Evolutionary conservation across 2,888 invertebrate genomes (phyloP), one percentile per base, ranked within the genome.

Genomic region (Mythimna ferrago): DNA sequence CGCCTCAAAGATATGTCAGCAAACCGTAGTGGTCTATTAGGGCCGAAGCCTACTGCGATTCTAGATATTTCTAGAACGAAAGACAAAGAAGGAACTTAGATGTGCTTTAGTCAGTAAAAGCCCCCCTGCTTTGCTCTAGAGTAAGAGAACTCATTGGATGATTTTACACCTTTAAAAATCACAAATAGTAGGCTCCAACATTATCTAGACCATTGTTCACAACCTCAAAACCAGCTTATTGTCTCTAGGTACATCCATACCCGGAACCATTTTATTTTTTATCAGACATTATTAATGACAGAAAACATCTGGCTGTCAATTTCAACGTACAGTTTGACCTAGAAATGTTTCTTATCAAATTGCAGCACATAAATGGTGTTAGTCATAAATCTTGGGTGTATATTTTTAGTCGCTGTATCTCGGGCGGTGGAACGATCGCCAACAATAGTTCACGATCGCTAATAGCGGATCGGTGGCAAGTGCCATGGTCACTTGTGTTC

Each of bases 401-500:
- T 71, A 76, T 82, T 82, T 82, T 78, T 71, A 68, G 66, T 51
- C 56, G 35, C 54, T 41, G 58, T 71, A 78, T 73, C 69, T 65
- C 58, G 63, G 38, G 54, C 58, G 58, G 71, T 80, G 58, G 69
- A 74, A 79, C 60, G 75, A 44, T 70, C 58, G 67, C 81, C 84
- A 81, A 90, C 91, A 91, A 90, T 91, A 88, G 88, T 87, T 85
- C 87, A 90, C 89, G 84, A 82, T 85, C 81, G 84, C 87, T 90
- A 89, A 90, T 89, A 85, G 86, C 82, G 77, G 78, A 82, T 73
- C 80, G 81, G 87, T 85, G 88, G 88, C 89, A 88, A 90, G 91
- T 90, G 90, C 90, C 90, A 91, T 72, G 91, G 91, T 89, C 90
- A 87, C 86, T 88, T 74, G 70, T 72, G 86, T 92, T 92, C 92